Evolutionary conservation across 2,113 vertebrate species (phyloP), one percentile per base, ranked within the genome.

Genomic region (Nothobranchius furzeri): DNA sequence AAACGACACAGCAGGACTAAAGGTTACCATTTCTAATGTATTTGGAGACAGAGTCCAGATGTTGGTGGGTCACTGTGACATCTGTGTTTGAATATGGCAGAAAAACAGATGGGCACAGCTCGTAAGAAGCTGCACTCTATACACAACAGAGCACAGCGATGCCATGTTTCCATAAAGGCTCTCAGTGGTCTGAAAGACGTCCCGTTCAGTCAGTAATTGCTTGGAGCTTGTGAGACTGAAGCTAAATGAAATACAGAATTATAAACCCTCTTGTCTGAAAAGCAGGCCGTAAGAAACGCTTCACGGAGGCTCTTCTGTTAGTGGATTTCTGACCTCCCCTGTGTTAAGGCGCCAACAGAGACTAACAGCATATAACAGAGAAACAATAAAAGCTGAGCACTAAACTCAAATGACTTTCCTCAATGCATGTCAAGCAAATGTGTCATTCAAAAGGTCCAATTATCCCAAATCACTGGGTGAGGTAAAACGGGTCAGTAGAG

Each of bases 41-140:
- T 71, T 57, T 53, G 24, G 25, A 56, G 75, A 67, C 81, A 75
- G 70, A 45, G 64, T 68, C 54, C 72, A 82, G 78, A 83, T 83
- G 70, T 43, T 17, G 40, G 43, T 17, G 53, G 68, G 78, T 48
- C 49, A 55, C n/a, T 48, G n/a, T 59, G 75, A 78, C 73, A 76
- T 64, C 75, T 78, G 68, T 69, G 63, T 63, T 72, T 80, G 67
- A 65, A 64, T 73, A 68, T 53, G 62, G 62, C 79, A 64, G 2
- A 48, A 77, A 66, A 68, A 62, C 61, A 68, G 37, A 78, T 37
- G 55, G 43, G 20, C 59, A 64, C 46, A 62, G 57, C n/a, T 79
- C n/a, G 36, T 30, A 55, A 49, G n/a, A 52, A 24, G 36, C 25
- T 62, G 43, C 11, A 15, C 30, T 57, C 40, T 43, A 47, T 6